Conservation (phyloP, 2,888 invertebrate genomes). For the Hedychridium roseum region DNA sequence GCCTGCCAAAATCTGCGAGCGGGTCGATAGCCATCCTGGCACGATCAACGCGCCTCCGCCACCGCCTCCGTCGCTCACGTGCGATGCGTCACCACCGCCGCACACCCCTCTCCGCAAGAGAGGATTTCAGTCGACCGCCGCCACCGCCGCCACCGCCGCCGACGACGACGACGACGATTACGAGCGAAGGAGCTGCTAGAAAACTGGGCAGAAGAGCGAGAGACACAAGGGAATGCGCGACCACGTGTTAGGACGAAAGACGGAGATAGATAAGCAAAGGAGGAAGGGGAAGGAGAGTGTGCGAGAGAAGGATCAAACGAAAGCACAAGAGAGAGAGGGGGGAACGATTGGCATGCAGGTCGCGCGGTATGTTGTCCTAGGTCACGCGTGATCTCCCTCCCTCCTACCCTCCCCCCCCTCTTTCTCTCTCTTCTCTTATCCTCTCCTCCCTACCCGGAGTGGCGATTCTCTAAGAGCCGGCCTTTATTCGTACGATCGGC, state of each 20-base stretch:
- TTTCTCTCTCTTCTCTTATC: slow-evolving; percentile 11
- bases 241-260: too few relatives aligned
- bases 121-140: slow-evolving; percentile 38
- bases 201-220: slow-evolving; percentile 2
- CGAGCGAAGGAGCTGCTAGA: slow-evolving; percentile 2
- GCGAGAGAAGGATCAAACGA: slow-evolving; percentile 21
- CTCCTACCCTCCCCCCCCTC: slow-evolving; percentile 3
- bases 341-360: slow-evolving; percentile 62
- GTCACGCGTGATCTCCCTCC: slow-evolving; percentile 58
- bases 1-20: slow-evolving; percentile 46
- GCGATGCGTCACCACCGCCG: slow-evolving; percentile 48
- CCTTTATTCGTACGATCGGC: not conserved
- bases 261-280: slow-evolving; percentile 24
- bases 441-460: slow-evolving; percentile 16
- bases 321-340: slow-evolving; percentile 34
- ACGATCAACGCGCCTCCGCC: slow-evolving; percentile 6
- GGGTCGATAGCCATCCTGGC: slow-evolving; percentile 42
- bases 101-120: slow-evolving; percentile 29
- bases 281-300: slow-evolving; percentile 25
- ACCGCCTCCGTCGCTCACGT: not conserved
- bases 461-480: slow-evolving; percentile 9
- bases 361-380: slow-evolving; percentile 62
- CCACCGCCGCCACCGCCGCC: slow-evolving; percentile 9
- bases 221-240: not conserved
- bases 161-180: slow-evolving; percentile 17